phyloP scores from a whole-genome alignment of 2,888 invertebrate species.

The Thecophora atra region DNA sequence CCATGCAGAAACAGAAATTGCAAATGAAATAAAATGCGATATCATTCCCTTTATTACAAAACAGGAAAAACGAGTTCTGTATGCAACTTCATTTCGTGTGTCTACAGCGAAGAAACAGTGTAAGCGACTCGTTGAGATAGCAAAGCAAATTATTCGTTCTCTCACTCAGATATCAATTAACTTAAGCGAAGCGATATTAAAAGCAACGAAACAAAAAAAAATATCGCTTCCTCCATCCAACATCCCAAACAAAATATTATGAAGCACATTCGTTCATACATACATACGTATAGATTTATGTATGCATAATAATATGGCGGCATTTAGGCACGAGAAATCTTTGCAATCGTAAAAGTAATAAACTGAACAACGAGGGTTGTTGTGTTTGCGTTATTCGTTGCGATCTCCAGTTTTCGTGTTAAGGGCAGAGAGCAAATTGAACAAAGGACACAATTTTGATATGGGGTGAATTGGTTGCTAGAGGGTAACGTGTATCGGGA shows the following conservation, averaged over 20 bases:
- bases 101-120: no score
- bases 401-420: not conserved
- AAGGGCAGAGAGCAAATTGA: constrained; percentile 35
- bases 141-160: constrained; percentile 30
- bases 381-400: constrained; percentile 30
- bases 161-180: constrained; percentile 19
- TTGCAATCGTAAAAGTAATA: constrained; percentile 20
- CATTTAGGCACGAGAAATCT: constrained; percentile 4
- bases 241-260: not conserved
- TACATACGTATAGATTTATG: no score
- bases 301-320: constrained; percentile 38
- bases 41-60: not conserved
- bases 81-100: no score
- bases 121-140: constrained; percentile 40
- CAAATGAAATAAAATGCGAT: not conserved
- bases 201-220: constrained; percentile 26
- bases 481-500: not conserved
- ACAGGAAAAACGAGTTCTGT: not conserved
- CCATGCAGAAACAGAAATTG: not conserved
- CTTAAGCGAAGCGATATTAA: no score
- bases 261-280: no score
- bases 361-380: constrained; percentile 37
- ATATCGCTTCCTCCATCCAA: not conserved
- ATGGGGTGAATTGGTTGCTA: constrained; percentile 26
- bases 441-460: constrained; percentile 17